phyloP scores from a whole-genome alignment of 2,113 vertebrate genomes.

The Dunckerocampus dactyliophorus region DNA sequence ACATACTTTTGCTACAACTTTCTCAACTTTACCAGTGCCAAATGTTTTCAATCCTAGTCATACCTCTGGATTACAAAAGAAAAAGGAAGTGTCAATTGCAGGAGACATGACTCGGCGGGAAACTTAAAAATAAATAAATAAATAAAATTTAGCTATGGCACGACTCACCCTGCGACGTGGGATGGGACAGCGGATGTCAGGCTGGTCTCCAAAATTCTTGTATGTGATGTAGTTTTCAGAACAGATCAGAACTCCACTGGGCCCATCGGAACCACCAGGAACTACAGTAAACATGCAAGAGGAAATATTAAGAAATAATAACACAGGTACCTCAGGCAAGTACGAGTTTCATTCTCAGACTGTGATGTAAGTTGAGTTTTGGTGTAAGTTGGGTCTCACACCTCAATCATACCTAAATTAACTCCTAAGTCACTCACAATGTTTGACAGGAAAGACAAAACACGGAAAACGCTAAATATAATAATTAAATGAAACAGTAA shows the following conservation, averaged over 20 bases:
- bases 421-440: neutral
- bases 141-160: neutral
- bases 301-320: neutral
- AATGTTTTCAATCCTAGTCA: neutral
- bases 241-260: slow-evolving; percentile 95
- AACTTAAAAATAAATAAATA: no score
- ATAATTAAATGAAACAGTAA: no score
- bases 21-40: no score
- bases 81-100: neutral
- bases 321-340: no score
- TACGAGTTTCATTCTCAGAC: neutral
- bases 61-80: neutral
- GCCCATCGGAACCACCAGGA: slow-evolving; percentile 96
- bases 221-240: slow-evolving; percentile 99
- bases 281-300: slow-evolving; percentile 68
- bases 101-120: neutral
- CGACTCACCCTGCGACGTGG: slow-evolving; percentile 89
- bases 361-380: no score
- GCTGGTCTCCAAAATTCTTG: slow-evolving; percentile 98
- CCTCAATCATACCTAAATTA: no score
- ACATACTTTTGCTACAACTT: no score
- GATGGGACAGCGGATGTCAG: slow-evolving; percentile 97
- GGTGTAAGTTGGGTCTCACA: no score
- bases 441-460: no score
- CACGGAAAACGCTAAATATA: no score